A percentile compares a stretch with the other conserved stretches of the same genome.
phyloP scores from a whole-genome alignment of 2,113 vertebrate genomes.

The Muntiacus reevesi region DNA sequence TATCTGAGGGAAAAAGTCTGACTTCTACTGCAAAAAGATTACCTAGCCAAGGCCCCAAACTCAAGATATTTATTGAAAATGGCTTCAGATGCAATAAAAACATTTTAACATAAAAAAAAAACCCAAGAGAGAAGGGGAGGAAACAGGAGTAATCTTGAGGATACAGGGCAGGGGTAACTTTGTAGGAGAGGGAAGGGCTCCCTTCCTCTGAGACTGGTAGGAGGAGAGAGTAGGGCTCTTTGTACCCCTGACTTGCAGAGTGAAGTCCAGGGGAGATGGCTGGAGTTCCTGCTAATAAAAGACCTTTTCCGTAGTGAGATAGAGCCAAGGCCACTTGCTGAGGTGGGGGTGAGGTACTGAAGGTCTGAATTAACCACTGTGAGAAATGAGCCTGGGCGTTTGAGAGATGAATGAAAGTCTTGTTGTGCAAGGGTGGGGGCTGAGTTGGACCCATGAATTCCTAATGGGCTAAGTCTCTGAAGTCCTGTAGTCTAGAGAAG shows the following conservation, averaged over 20 bases:
- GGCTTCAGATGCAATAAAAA: not conserved
- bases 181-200: not conserved
- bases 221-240: not conserved
- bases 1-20: not conserved
- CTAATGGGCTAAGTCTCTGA: not conserved
- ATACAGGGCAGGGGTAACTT: not conserved
- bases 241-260: not conserved
- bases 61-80: not conserved
- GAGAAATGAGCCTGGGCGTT: not conserved
- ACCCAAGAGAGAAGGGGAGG: not conserved
- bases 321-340: not conserved
- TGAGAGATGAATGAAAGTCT: slow-evolving; percentile 41
- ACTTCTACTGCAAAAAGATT: not conserved
- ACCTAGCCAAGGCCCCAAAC: not conserved
- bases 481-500: not conserved
- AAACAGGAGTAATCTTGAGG: not conserved
- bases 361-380: slow-evolving; percentile 46
- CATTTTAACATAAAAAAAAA: not conserved
- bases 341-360: not conserved
- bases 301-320: not conserved
- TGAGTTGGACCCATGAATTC: slow-evolving; percentile 5
- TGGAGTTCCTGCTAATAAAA: not conserved
- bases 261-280: not conserved
- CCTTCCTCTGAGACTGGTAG: not conserved
- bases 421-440: not conserved